A percentile compares a stretch with the other conserved stretches of the same genome.
These are phyloP conservation scores for Macrosiphum euphorbiae DNA, from an alignment of 2,888 invertebrate genomes.

Conservation along the genomic window DNA sequence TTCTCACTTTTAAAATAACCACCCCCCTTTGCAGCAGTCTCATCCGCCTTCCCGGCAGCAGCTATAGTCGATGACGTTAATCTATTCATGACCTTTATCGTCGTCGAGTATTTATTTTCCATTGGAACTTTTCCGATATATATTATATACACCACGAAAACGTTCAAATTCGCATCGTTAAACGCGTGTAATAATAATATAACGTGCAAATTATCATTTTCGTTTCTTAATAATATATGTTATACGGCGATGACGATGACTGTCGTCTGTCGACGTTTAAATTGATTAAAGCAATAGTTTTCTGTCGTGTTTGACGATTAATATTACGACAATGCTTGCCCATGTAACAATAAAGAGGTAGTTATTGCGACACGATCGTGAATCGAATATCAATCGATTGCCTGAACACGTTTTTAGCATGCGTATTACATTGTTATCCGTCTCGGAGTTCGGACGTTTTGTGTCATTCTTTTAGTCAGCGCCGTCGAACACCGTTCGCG, in stretches of 20 bases:
- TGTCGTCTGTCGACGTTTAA: constrained; percentile 18
- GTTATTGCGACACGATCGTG: background rate
- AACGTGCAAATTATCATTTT: background rate
- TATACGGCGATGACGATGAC: background rate
- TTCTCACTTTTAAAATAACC: constrained; percentile 23
- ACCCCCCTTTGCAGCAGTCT: background rate
- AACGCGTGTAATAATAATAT: background rate
- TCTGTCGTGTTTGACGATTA: background rate
- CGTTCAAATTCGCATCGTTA: constrained; percentile 51
- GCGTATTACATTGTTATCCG: constrained; percentile 36
- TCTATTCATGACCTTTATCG: constrained; percentile 35
- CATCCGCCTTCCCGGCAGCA: background rate
- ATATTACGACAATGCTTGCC: background rate
- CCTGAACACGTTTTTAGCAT: background rate
- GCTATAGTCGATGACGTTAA: background rate
- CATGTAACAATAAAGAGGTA: background rate
- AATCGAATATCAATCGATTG: constrained; percentile 53
- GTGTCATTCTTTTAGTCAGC: background rate
- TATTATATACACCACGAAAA: background rate
- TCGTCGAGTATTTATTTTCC: constrained; percentile 9
- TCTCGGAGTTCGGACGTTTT: background rate
- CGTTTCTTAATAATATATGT: background rate
- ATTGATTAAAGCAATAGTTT: background rate
- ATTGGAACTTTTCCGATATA: background rate
- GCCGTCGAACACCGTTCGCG: background rate